Conservation (phyloP, 2,113 vertebrate genomes). For the Eubucco bourcierii region DNA sequence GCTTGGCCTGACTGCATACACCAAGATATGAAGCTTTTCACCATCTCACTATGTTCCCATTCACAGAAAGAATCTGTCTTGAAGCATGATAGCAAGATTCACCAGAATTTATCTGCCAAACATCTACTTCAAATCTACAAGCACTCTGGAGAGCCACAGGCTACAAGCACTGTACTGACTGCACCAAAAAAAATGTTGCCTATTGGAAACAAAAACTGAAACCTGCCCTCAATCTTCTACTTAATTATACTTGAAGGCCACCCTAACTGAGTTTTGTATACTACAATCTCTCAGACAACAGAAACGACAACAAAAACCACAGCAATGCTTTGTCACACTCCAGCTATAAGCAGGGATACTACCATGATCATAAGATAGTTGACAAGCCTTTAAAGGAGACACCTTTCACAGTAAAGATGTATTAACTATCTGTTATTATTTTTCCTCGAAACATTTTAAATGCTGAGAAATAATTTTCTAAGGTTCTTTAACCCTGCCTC, state of each 20-base stretch:
- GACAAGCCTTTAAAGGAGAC: background rate
- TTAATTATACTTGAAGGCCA: background rate
- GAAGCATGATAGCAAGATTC: background rate
- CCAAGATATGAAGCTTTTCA: fast-evolving
- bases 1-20: background rate
- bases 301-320: background rate
- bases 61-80: background rate
- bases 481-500: background rate
- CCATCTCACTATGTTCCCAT: no score
- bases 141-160: background rate
- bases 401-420: background rate
- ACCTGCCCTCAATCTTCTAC: background rate
- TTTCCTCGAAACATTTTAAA: background rate
- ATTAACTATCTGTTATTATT: background rate
- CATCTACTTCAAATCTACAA: background rate
- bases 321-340: background rate
- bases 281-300: background rate
- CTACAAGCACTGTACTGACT: background rate
- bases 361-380: background rate
- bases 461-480: background rate
- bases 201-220: background rate
- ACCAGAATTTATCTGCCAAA: background rate
- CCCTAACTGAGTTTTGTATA: background rate
- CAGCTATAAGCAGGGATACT: background rate
- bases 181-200: background rate